Percentiles rank a stretch among this genome's conserved stretches.
Conservation (phyloP, 2,797 vertebrate genomes). For the Craterocephalus amniculus region DNA sequence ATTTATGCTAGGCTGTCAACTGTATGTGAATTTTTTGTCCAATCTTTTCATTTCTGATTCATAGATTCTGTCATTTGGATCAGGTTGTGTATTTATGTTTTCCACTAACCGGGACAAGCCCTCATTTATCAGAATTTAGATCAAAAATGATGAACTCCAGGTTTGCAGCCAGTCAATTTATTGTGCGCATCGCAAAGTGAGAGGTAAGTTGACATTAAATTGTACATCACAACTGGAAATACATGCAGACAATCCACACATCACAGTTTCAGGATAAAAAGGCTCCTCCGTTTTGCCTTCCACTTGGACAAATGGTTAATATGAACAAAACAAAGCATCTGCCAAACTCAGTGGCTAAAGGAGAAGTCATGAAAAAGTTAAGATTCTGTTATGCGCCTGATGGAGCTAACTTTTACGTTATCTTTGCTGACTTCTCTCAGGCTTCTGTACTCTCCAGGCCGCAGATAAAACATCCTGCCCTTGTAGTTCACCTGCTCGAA, state of each 20-base stretch:
- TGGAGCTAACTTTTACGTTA: slow-evolving; percentile 40
- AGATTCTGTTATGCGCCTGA: slow-evolving; percentile 41
- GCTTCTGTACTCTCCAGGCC: slow-evolving; percentile 70
- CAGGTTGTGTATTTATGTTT: neutral
- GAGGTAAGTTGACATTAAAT: slow-evolving; percentile 47
- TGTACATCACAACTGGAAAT: slow-evolving; percentile 43
- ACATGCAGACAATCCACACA: slow-evolving; percentile 52
- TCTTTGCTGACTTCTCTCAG: slow-evolving; percentile 50
- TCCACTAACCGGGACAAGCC: neutral
- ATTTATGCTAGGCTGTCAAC: neutral
- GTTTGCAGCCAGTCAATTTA: slow-evolving; percentile 50
- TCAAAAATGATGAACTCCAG: neutral
- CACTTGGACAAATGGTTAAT: slow-evolving; percentile 19
- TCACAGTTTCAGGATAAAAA: slow-evolving; percentile 49
- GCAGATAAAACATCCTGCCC: slow-evolving; percentile 71
- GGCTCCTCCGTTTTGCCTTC: slow-evolving; percentile 15
- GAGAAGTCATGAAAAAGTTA: slow-evolving; percentile 6
- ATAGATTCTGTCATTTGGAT: neutral
- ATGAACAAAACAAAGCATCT: slow-evolving; percentile 26
- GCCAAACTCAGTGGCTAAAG: slow-evolving; percentile 8
- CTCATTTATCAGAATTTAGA: neutral
- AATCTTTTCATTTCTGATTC: neutral
- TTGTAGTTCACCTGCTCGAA: slow-evolving; percentile 64
- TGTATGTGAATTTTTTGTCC: neutral
- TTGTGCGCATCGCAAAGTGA: slow-evolving; percentile 51